phyloP scores from a whole-genome alignment of 2,113 vertebrate species.

The Hypanus sabinus region DNA sequence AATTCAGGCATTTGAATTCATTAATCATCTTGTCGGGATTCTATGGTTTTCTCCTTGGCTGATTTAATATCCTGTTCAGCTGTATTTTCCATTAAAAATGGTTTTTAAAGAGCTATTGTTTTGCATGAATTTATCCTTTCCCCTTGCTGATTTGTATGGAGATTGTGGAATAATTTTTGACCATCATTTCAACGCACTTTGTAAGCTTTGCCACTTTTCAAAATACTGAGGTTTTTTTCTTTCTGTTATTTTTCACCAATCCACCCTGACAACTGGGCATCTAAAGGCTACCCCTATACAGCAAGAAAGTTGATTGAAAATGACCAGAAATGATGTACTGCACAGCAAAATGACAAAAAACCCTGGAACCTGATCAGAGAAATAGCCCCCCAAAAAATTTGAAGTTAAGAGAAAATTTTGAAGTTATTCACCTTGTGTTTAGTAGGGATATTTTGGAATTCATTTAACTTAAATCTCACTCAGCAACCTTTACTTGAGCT shows the following conservation, averaged over 20 bases:
- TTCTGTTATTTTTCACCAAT: too few species aligned
- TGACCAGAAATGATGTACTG: slow-evolving; percentile 19
- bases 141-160: neutral
- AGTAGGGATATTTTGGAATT: neutral
- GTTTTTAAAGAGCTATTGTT: neutral
- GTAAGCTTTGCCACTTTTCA: neutral
- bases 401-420: neutral
- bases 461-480: slow-evolving; percentile 12
- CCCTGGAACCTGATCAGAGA: slow-evolving; percentile 30
- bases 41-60: neutral
- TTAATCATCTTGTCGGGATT: slow-evolving; percentile 29
- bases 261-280: neutral
- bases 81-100: slow-evolving; percentile 12
- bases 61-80: slow-evolving; percentile 32
- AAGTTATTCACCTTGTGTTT: slow-evolving; percentile 14
- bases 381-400: slow-evolving; percentile 3
- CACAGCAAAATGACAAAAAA: neutral
- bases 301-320: neutral
- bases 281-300: neutral
- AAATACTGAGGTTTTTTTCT: neutral
- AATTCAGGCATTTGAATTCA: slow-evolving; percentile 15
- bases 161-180: neutral
- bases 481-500: slow-evolving; percentile 21
- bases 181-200: neutral
- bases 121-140: neutral